phyloP scores from a whole-genome alignment of 2,113 vertebrate species.

The Phylloscopus whistleri region DNA sequence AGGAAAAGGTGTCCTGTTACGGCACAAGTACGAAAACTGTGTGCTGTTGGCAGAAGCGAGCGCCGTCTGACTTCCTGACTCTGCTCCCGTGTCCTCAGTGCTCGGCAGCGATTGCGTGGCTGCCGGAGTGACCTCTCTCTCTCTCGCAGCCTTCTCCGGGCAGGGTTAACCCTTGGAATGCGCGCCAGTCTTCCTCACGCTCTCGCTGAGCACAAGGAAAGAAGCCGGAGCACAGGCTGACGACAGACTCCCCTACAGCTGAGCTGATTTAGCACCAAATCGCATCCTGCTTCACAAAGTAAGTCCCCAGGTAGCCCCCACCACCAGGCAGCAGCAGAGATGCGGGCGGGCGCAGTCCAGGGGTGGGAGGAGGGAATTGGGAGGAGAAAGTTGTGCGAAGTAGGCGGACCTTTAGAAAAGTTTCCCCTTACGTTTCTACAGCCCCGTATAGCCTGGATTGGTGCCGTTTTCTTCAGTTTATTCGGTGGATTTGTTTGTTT shows the following conservation, averaged over 20 bases:
- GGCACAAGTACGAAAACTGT: rapidly evolving
- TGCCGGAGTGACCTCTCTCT: neutral
- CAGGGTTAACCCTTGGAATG: neutral
- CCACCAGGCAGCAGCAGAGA: neutral
- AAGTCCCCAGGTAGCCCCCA: neutral
- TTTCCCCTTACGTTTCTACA: neutral
- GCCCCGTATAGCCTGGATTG: rapidly evolving
- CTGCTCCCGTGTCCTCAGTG: neutral
- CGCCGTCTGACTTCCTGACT: neutral
- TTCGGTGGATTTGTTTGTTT: neutral
- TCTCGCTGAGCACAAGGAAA: neutral
- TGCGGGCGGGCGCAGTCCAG: neutral
- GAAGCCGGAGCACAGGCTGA: neutral
- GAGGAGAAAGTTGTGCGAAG: neutral
- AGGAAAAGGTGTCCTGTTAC: neutral
- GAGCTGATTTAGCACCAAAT: neutral
- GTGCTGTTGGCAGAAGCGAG: neutral
- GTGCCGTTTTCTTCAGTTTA: neutral
- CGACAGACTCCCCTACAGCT: neutral
- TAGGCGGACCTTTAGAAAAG: neutral
- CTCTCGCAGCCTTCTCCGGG: neutral
- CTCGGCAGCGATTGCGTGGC: neutral
- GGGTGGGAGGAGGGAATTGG: neutral
- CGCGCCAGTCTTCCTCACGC: neutral
- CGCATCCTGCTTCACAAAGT: neutral